Evolutionary conservation across 2,113 vertebrate genomes (phyloP).

Genomic region (Bujurquina vittata): DNA sequence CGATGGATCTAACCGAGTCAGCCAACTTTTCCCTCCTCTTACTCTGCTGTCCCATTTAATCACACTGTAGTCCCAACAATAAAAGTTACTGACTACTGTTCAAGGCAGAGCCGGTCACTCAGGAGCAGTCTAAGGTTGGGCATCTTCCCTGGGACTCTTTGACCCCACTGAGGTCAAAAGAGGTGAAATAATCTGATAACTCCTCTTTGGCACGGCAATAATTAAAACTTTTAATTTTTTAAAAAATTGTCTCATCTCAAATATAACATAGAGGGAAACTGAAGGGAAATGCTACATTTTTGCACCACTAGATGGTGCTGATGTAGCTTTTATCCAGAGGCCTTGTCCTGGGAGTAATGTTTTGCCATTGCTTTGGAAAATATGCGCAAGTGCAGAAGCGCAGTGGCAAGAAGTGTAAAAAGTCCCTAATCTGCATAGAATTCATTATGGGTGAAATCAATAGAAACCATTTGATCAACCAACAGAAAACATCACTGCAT

Average conservation of each 20-base stretch:
- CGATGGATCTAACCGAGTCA: background rate
- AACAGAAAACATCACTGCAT: too few relatives aligned
- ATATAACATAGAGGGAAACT: background rate
- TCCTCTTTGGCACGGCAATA: too few relatives aligned
- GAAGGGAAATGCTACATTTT: background rate
- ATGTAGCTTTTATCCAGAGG: too few relatives aligned
- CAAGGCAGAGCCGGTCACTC: background rate
- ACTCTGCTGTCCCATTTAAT: too few relatives aligned
- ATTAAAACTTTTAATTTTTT: too few relatives aligned
- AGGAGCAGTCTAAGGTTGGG: background rate
- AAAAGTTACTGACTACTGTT: background rate
- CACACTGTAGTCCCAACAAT: background rate
- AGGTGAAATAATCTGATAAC: background rate
- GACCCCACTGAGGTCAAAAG: background rate
- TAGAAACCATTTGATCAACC: too few relatives aligned
- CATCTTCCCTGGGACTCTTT: background rate
- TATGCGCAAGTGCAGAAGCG: too few relatives aligned
- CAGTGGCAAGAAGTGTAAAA: too few relatives aligned
- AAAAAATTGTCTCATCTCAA: background rate
- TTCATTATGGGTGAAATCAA: too few relatives aligned
- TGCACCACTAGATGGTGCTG: slow-evolving; percentile 2
- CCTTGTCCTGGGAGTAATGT: too few relatives aligned
- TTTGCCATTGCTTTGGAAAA: too few relatives aligned
- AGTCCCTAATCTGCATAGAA: too few relatives aligned
- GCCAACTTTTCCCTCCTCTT: background rate